phyloP scores from a whole-genome alignment of 2,113 vertebrate species.

The Lipophrys pholis region DNA sequence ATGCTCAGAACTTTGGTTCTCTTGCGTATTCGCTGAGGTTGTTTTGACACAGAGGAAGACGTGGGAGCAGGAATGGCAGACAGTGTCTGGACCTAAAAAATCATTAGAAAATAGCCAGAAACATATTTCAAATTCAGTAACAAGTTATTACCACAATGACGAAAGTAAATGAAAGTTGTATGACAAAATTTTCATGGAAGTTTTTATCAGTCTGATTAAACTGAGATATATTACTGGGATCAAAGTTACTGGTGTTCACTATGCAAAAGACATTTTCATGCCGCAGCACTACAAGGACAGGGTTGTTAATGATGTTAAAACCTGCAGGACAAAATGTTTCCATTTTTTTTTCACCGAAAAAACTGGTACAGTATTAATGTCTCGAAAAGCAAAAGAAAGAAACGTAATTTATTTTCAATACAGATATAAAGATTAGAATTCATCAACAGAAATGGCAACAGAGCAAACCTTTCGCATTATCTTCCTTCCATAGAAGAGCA shows the following conservation, averaged over 20 bases:
- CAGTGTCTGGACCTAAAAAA: constrained; percentile 89
- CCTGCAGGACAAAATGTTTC: too few relatives aligned
- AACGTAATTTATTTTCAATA: not conserved
- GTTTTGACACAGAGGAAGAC: constrained; percentile 82
- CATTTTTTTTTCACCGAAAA: too few relatives aligned
- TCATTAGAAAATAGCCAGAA: not conserved
- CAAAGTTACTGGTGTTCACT: not conserved
- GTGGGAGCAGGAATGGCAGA: constrained; percentile 75
- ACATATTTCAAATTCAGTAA: constrained; percentile 6
- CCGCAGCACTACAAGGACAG: too few relatives aligned
- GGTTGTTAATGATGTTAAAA: too few relatives aligned
- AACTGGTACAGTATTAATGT: too few relatives aligned
- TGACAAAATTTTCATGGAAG: too few relatives aligned
- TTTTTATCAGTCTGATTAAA: too few relatives aligned
- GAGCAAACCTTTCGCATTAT: constrained; percentile 93
- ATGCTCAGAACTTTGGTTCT: constrained; percentile 91
- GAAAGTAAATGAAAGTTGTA: too few relatives aligned
- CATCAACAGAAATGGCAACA: not conserved
- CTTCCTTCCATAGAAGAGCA: constrained; percentile 95
- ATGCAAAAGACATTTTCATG: not conserved
- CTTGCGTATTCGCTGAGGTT: constrained; percentile 86
- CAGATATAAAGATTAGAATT: not conserved
- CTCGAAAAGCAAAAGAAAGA: not conserved
- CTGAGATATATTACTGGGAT: too few relatives aligned
- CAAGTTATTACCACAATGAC: not conserved